Conservation (phyloP, 2,797 vertebrate species). For the Dermochelys coriacea region DNA sequence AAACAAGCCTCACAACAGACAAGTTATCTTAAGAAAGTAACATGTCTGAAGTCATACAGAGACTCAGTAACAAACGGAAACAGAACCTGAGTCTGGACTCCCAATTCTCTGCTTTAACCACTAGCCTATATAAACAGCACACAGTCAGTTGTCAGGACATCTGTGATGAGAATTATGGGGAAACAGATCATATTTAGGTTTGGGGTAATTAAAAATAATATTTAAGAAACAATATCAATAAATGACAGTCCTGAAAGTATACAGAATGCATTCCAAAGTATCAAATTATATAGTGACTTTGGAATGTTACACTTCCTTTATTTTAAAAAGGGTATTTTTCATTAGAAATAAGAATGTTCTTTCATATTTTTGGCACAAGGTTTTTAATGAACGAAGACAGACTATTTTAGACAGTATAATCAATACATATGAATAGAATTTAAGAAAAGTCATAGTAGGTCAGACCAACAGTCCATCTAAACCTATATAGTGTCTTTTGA, state of each 20-base stretch:
- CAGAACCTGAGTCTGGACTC: background rate
- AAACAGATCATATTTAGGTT: background rate
- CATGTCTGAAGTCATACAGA: background rate
- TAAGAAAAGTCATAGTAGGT: background rate
- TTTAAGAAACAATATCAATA: background rate
- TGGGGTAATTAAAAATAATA: background rate
- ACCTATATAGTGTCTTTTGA: background rate
- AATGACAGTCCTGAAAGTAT: background rate
- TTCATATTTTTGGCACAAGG: background rate
- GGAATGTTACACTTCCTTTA: background rate
- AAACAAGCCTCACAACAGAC: background rate
- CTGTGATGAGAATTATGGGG: background rate
- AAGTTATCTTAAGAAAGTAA: background rate
- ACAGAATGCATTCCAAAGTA: background rate
- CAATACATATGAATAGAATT: background rate
- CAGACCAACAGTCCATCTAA: background rate
- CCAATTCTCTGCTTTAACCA: background rate
- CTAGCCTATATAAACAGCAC: background rate
- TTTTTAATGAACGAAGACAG: background rate
- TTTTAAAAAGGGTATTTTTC: background rate
- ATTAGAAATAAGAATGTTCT: background rate
- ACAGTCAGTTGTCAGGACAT: background rate
- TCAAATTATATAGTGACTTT: background rate
- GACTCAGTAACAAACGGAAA: background rate
- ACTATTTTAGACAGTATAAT: background rate